These are phyloP conservation scores for Martes martes DNA, from an alignment of 2,113 vertebrate genomes.

Conservation along the genomic window DNA sequence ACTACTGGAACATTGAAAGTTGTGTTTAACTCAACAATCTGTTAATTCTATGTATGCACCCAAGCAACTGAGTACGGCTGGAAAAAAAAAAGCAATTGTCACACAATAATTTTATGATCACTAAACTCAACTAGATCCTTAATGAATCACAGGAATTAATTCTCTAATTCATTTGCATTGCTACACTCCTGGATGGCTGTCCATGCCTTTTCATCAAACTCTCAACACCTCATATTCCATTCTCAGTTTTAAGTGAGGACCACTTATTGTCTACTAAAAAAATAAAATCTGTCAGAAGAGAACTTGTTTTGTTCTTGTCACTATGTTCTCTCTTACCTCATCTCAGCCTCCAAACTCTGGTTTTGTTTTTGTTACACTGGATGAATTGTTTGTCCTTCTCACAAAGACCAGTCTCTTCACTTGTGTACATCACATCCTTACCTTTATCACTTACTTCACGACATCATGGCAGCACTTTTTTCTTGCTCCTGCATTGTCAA, in stretches of 20 bases:
- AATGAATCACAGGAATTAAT: not conserved
- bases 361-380: not conserved
- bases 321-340: not conserved
- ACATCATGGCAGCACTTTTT: not conserved
- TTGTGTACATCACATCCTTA: not conserved
- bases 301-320: not conserved
- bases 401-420: not conserved
- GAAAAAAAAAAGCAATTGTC: not conserved
- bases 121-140: not conserved
- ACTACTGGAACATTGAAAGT: not conserved
- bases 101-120: not conserved
- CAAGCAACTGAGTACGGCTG: not conserved
- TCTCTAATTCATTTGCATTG: not conserved
- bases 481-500: not conserved
- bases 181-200: not conserved
- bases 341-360: not conserved
- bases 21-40: not conserved
- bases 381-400: not conserved
- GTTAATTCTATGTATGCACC: not conserved
- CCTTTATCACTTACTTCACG: not conserved
- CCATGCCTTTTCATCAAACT: not conserved
- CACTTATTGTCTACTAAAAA: not conserved
- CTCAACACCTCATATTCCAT: not conserved
- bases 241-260: not conserved
- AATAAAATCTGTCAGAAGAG: not conserved